Evolutionary conservation across 2,888 invertebrate genomes (phyloP).

Genomic region (Phaonia tiefii): DNA sequence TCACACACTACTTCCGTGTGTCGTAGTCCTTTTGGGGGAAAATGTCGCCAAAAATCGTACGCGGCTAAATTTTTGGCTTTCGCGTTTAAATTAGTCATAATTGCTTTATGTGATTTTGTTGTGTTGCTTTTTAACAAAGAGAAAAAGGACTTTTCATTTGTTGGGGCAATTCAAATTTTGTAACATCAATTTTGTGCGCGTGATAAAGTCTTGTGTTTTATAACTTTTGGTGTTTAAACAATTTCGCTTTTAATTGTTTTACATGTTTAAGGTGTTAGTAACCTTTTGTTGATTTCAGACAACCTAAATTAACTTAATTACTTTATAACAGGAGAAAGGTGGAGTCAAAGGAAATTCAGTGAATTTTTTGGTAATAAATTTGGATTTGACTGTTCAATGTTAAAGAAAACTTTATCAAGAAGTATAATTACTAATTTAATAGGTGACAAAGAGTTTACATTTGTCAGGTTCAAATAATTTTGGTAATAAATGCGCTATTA

Average conservation of each 20-base stretch:
- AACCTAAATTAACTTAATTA: constrained; percentile 2
- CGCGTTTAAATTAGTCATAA: constrained; percentile 60
- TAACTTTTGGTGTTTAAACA: constrained; percentile 30
- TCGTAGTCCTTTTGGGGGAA: constrained; percentile 29
- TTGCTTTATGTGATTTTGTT: constrained; percentile 58
- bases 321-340: constrained; percentile 5
- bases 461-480: no score
- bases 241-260: constrained; percentile 54
- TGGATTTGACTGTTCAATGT: no score
- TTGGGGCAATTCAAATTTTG: constrained; percentile 50
- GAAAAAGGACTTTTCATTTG: constrained; percentile 47
- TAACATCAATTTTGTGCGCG: not conserved
- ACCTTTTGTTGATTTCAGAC: not conserved
- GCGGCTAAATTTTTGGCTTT: not conserved
- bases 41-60: constrained; percentile 55
- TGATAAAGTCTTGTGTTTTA: constrained; percentile 43
- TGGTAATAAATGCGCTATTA: no score
- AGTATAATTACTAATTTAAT: no score
- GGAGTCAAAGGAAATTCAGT: not conserved
- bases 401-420: no score
- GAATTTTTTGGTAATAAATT: not conserved
- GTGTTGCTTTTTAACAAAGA: no score
- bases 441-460: no score
- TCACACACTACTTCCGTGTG: constrained; percentile 18
- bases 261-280: constrained; percentile 59